A percentile compares a stretch with the other conserved stretches of the same genome.
These are phyloP conservation scores for Dyspetes luteomarginatus DNA, from an alignment of 2,888 invertebrate species.

Conservation along the genomic window DNA sequence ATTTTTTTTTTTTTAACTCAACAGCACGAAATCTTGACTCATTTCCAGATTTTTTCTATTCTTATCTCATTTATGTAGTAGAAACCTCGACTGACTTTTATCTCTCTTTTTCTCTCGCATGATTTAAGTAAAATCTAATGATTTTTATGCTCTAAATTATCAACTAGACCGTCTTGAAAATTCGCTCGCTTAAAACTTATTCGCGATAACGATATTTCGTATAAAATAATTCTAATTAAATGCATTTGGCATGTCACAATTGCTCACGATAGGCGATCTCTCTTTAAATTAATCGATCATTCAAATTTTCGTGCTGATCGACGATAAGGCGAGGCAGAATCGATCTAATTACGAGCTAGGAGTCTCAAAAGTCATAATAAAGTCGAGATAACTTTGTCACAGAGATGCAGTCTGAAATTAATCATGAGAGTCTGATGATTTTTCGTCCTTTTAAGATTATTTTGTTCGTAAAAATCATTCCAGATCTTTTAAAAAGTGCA, in stretches of 20 bases:
- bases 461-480: not conserved
- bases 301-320: not conserved
- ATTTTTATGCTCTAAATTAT: constrained; percentile 41
- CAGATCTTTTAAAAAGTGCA: not conserved
- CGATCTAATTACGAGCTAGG: not conserved
- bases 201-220: constrained; percentile 64
- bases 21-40: constrained; percentile 22
- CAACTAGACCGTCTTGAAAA: constrained; percentile 50
- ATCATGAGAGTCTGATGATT: not conserved
- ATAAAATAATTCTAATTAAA: constrained; percentile 77
- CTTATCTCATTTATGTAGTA: not conserved
- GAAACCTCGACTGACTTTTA: constrained; percentile 21
- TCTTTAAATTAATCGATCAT: not conserved
- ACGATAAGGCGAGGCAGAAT: constrained; percentile 7
- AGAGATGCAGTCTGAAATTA: not conserved
- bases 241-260: constrained; percentile 80
- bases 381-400: constrained; percentile 24
- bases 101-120: constrained; percentile 28
- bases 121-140: constrained; percentile 9
- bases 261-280: constrained; percentile 2
- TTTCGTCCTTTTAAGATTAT: not conserved
- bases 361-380: not conserved
- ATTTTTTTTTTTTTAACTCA: constrained; percentile 34
- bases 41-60: constrained; percentile 8
- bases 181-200: constrained; percentile 42